Percentiles rank a stretch among this genome's conserved stretches.
These are phyloP conservation scores for Bombus cullumanus DNA, from an alignment of 1,140 invertebrate genomes.

Conservation along the genomic window DNA sequence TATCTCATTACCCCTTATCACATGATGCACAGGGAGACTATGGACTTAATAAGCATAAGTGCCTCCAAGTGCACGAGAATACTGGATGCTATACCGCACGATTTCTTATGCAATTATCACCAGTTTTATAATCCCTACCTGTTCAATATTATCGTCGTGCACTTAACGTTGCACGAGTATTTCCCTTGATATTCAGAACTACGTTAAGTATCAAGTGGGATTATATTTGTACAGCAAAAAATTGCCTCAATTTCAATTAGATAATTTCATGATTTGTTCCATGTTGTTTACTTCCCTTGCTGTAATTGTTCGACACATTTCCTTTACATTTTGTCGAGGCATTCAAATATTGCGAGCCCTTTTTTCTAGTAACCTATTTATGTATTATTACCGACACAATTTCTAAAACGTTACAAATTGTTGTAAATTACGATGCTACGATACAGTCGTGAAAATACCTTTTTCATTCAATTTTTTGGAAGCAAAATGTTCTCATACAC, in stretches of 20 bases:
- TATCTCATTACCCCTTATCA: slow-evolving; percentile 51
- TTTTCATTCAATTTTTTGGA: background rate
- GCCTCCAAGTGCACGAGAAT: slow-evolving; percentile 3
- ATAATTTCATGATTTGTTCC: background rate
- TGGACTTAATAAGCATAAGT: slow-evolving; percentile 64
- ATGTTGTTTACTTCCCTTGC: background rate
- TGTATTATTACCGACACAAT: background rate
- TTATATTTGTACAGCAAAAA: no score
- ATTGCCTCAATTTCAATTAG: background rate
- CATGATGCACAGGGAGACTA: slow-evolving; percentile 49
- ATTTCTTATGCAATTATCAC: slow-evolving; percentile 35
- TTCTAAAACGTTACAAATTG: background rate
- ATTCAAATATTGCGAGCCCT: background rate
- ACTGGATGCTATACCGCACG: background rate
- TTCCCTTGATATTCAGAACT: background rate
- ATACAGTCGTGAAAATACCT: background rate
- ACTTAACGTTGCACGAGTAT: background rate
- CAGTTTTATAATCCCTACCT: background rate
- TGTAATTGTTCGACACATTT: background rate
- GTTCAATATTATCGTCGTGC: no score
- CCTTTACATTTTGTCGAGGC: background rate
- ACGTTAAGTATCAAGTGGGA: background rate
- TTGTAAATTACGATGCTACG: background rate
- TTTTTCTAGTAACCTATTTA: background rate
- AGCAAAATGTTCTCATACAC: background rate